Conservation (phyloP, 1,140 invertebrate species). For the Thaumatotibia leucotreta region DNA sequence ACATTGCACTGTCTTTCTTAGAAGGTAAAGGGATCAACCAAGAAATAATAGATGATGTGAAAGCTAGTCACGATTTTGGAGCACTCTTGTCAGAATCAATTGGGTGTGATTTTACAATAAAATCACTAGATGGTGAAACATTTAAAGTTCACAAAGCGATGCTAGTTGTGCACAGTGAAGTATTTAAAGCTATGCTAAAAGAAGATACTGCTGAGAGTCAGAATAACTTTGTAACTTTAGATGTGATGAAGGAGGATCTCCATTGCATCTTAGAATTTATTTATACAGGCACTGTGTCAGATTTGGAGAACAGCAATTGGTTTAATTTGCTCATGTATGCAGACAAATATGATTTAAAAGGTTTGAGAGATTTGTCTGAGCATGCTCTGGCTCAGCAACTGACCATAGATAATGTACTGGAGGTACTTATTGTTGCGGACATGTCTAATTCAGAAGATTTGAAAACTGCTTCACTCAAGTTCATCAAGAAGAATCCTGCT, state of each 20-base stretch:
- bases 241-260: conserved; percentile 54
- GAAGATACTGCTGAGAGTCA: conserved; percentile 61
- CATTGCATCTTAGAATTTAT: conserved; percentile 50
- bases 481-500: conserved; percentile 48
- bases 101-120: conserved; percentile 58
- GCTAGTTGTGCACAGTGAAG: conserved; percentile 53
- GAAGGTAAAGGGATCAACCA: conserved; percentile 12
- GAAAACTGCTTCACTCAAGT: conserved; percentile 49
- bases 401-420: conserved; percentile 48
- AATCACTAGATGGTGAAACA: conserved; percentile 51
- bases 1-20: conserved; percentile 43
- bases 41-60: conserved; percentile 29
- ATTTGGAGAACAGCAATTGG: conserved; percentile 48
- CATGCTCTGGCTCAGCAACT: conserved; percentile 42
- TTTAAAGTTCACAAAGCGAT: conserved; percentile 56
- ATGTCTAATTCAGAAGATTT: conserved; percentile 49
- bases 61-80: conserved; percentile 43
- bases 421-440: conserved; percentile 50
- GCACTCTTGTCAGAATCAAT: conserved; percentile 50
- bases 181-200: conserved; percentile 68
- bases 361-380: conserved; percentile 47
- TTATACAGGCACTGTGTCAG: conserved; percentile 55
- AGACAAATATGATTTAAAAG: conserved; percentile 51
- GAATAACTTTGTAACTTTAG: conserved; percentile 55
- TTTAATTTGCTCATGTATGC: conserved; percentile 52